Evolutionary conservation across 2,888 invertebrate genomes (phyloP).

Genomic region (Sylvicola cinctus): DNA sequence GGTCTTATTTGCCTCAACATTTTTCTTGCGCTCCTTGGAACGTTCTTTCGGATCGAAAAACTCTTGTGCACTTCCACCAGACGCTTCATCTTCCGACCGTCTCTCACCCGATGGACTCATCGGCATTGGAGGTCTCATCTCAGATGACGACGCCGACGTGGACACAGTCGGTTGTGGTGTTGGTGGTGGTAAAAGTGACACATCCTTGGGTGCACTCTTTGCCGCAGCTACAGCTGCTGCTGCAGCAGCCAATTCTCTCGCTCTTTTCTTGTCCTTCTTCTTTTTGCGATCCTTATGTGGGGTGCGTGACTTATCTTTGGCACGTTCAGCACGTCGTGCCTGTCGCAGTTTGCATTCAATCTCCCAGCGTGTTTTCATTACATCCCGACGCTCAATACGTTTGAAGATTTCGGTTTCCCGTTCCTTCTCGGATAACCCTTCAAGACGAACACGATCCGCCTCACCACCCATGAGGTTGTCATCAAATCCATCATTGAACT

Average conservation of each 20-base stretch:
- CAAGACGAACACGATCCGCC: constrained; percentile 75
- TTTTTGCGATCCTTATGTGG: constrained; percentile 27
- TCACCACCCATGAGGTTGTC: constrained; percentile 95
- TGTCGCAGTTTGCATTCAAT: constrained; percentile 82
- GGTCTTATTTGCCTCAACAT: constrained; percentile 68
- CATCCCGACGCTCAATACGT: constrained; percentile 83
- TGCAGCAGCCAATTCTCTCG: too few species aligned
- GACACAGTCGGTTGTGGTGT: neutral
- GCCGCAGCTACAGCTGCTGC: neutral
- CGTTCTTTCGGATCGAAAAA: constrained; percentile 47
- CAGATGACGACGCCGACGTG: neutral
- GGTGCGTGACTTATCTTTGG: constrained; percentile 30
- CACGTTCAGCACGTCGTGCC: constrained; percentile 55
- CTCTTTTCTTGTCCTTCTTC: constrained; percentile 35
- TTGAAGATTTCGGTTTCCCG: constrained; percentile 94
- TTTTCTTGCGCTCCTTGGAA: constrained; percentile 72
- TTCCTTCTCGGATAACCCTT: constrained; percentile 89
- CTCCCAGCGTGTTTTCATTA: constrained; percentile 86
- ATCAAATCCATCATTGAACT: constrained; percentile 92
- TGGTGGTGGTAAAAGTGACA: neutral
- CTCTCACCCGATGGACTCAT: neutral
- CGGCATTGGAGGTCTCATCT: neutral
- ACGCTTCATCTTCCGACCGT: neutral
- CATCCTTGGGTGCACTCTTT: too few species aligned
- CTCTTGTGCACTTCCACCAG: constrained; percentile 10